A percentile compares a stretch with the other conserved stretches of the same genome.
phyloP scores from a whole-genome alignment of 2,888 invertebrate species.

The Odontothrips loti region DNA sequence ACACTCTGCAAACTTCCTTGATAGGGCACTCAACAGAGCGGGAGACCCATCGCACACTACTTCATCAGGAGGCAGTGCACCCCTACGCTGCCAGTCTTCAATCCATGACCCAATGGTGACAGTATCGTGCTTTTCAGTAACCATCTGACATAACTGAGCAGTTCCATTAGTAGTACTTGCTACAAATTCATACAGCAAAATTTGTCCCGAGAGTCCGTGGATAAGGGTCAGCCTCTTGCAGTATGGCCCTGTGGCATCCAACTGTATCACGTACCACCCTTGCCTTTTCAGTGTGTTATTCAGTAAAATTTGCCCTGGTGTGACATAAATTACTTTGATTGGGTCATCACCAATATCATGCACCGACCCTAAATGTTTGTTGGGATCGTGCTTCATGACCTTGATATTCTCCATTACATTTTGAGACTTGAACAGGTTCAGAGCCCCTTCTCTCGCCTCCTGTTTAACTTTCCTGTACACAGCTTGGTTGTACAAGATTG shows the following conservation, averaged over 20 bases:
- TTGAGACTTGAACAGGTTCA: background rate
- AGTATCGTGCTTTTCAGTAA: background rate
- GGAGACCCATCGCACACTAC: background rate
- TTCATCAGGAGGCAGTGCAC: background rate
- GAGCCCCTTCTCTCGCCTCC: background rate
- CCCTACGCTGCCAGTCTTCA: background rate
- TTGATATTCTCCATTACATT: background rate
- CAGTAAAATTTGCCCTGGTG: background rate
- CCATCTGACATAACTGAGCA: background rate
- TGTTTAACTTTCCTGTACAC: background rate
- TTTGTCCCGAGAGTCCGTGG: background rate
- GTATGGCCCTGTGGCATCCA: background rate
- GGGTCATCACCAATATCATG: background rate
- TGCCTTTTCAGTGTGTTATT: background rate
- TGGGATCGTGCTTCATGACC: background rate
- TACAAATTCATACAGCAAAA: background rate
- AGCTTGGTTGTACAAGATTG: background rate
- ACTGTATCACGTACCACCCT: background rate
- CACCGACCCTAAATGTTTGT: background rate
- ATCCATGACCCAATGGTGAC: background rate
- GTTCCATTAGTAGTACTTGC: background rate
- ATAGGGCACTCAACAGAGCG: background rate
- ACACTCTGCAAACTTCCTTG: background rate
- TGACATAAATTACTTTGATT: background rate
- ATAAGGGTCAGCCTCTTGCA: background rate